Percentiles rank a stretch among this genome's conserved stretches.
Evolutionary conservation across 2,888 invertebrate species (phyloP).

Genomic region (Gortyna flavago): DNA sequence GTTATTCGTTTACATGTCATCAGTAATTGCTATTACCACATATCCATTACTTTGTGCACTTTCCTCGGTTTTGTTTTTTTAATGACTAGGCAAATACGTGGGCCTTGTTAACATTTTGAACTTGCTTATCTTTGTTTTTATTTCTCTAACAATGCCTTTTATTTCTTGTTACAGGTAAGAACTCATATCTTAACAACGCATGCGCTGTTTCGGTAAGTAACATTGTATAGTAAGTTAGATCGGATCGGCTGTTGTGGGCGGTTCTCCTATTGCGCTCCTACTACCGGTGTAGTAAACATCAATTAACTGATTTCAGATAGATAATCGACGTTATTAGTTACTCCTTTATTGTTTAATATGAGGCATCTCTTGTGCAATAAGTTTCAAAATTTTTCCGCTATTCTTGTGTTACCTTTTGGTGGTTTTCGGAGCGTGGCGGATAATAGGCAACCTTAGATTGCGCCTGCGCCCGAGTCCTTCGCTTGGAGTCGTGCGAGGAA

Average conservation of each 20-base stretch:
- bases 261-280: constrained; percentile 66
- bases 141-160: constrained; percentile 64
- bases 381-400: constrained; percentile 89
- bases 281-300: constrained; percentile 84
- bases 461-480: constrained; percentile 88
- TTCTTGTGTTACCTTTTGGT: constrained; percentile 88
- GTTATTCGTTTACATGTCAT: constrained; percentile 81
- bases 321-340: constrained; percentile 87
- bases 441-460: constrained; percentile 89
- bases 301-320: constrained; percentile 88
- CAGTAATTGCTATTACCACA: constrained; percentile 82
- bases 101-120: constrained; percentile 79
- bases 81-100: constrained; percentile 71
- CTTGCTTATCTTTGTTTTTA: constrained; percentile 66
- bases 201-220: constrained; percentile 74
- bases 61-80: constrained; percentile 66
- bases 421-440: constrained; percentile 90
- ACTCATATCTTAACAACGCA: constrained; percentile 58
- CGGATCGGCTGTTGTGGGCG: constrained; percentile 68
- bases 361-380: constrained; percentile 85
- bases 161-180: constrained; percentile 86
- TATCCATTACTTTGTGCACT: constrained; percentile 77
- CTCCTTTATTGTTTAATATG: constrained; percentile 88
- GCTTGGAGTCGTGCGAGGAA: constrained; percentile 83
- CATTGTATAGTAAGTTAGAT: constrained; percentile 66